Evolutionary conservation across 2,888 invertebrate species (phyloP), one percentile per base, ranked within the genome.

Genomic region (Ischnura elegans): DNA sequence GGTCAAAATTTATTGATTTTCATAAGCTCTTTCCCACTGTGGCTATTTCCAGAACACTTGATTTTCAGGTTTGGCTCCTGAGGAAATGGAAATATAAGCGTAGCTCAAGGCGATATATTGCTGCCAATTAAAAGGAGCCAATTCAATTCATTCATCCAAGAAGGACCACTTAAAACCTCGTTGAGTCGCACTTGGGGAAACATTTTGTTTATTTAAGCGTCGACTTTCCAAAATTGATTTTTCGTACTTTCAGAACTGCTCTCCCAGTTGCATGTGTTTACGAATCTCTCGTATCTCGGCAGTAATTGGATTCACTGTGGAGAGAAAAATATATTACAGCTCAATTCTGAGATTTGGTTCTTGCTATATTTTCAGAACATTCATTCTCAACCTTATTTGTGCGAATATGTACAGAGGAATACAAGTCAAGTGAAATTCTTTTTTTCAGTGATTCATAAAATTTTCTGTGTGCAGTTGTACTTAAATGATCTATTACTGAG

Each of bases 131-230:
- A 61, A 61, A 61, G 61, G 61, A 8, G 61, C n/a, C 61, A 61
- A 61, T 61, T 61, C n/a, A 61, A n/a, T n/a, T n/a, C n/a, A n/a
- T 61, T 61, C 61, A 61, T n/a, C 61, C 61, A 61, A n/a, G 61
- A n/a, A 61, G 61, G n/a, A 61, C n/a, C 8, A 61, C 61, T n/a
- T n/a, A n/a, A 61, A 61, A 61, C 25, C 61, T n/a, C n/a, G n/a
- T 61, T 3, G 61, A 61, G 0, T 61, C n/a, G n/a, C 61, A 61
- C 61, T n/a, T 61, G n/a, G 61, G n/a, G n/a, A 61, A n/a, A 61
- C 61, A 61, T 61, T 61, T 61, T n/a, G 51, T 51, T 51, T 51
- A 51, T 51, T 51, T 8, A 51, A 51, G 51, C 51, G 61, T 61
- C n/a, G n/a, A 25, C 19, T 61, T 61, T 61, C n/a, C 61, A 10